Percentiles rank a stretch among this genome's conserved stretches.
phyloP scores from a whole-genome alignment of 2,113 vertebrate species.

The Casuarius casuarius region DNA sequence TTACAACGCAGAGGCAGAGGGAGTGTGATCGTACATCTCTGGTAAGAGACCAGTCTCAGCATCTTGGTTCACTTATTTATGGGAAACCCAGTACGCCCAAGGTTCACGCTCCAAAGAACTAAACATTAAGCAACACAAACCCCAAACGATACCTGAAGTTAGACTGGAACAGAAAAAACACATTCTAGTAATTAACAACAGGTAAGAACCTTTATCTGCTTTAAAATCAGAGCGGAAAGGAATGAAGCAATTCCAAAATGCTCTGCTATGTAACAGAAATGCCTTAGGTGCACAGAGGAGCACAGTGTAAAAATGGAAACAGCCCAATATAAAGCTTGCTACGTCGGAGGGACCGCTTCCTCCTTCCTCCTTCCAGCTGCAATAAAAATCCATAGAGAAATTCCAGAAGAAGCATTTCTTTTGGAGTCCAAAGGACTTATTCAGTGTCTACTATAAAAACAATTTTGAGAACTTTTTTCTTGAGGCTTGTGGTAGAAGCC shows the following conservation, averaged over 20 bases:
- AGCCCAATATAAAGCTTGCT: conserved; percentile 13
- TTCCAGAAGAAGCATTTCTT: conserved; percentile 21
- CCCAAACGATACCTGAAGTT: not conserved
- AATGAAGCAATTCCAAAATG: not conserved
- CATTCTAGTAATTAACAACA: not conserved
- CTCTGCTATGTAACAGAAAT: not conserved
- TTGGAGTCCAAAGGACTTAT: not conserved
- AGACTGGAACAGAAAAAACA: not conserved
- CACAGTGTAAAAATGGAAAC: conserved; percentile 39
- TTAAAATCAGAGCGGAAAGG: not conserved
- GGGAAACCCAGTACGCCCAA: not conserved
- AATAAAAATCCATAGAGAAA: conserved; percentile 18
- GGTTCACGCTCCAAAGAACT: not conserved
- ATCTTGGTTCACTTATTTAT: not conserved
- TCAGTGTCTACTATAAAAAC: not conserved
- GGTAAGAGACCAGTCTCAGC: not conserved
- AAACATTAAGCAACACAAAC: not conserved
- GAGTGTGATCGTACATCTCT: accelerated
- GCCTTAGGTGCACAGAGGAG: conserved; percentile 44
- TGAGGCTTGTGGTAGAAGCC: not conserved
- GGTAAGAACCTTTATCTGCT: conserved; percentile 1
- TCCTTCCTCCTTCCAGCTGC: conserved; percentile 34
- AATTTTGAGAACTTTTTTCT: not conserved
- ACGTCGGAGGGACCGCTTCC: conserved; percentile 36
- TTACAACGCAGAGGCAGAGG: not conserved